phyloP scores from a whole-genome alignment of 2,797 vertebrate species.

The Cossypha niveicapilla region DNA sequence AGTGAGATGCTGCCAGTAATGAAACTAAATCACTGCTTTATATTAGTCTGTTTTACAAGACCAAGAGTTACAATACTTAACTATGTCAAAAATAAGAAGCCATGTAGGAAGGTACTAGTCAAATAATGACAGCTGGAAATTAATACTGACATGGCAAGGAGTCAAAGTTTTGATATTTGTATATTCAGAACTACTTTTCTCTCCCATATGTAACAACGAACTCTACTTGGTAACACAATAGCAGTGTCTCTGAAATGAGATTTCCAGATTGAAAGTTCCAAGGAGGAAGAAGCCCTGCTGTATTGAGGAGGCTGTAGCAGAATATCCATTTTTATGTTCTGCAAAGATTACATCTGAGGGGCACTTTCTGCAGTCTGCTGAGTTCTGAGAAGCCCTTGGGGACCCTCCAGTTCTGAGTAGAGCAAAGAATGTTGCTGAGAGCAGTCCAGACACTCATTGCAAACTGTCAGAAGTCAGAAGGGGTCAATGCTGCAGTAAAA shows the following conservation, averaged over 20 bases:
- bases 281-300: neutral
- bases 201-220: neutral
- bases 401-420: neutral
- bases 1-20: neutral
- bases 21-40: conserved; percentile 42
- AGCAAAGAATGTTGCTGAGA: neutral
- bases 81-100: neutral
- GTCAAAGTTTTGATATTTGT: neutral
- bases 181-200: neutral
- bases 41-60: conserved; percentile 1
- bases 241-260: neutral
- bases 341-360: neutral
- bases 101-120: neutral
- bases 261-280: neutral
- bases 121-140: neutral
- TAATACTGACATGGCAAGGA: neutral
- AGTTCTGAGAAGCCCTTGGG: neutral
- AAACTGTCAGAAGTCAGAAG: neutral
- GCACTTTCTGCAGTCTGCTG: neutral
- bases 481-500: neutral
- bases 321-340: neutral
- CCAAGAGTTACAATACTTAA: conserved; percentile 1
- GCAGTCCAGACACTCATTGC: neutral
- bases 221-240: neutral
- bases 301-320: neutral